A percentile compares a stretch with the other conserved stretches of the same genome.
These are phyloP conservation scores for Goniozus legneri DNA, from an alignment of 1,140 invertebrate species.

Conservation along the genomic window DNA sequence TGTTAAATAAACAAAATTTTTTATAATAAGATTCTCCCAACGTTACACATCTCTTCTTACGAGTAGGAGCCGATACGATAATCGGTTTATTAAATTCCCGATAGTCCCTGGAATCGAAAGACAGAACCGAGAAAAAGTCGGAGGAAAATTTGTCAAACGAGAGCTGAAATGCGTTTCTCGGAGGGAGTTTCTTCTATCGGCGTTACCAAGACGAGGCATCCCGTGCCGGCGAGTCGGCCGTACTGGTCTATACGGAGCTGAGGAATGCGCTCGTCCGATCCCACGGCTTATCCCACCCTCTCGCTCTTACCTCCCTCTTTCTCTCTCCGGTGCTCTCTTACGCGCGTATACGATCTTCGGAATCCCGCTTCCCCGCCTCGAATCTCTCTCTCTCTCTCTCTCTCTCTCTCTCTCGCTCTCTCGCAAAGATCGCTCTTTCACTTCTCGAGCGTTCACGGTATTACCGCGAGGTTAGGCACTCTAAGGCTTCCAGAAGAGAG, in stretches of 20 bases:
- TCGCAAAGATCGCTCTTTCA: no score
- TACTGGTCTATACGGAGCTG: conserved; percentile 34
- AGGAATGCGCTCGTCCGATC: conserved; percentile 51
- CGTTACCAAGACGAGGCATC: conserved; percentile 27
- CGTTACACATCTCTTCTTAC: no score
- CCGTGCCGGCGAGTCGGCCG: conserved; percentile 32
- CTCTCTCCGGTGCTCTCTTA: conserved; percentile 9
- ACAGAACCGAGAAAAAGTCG: no score
- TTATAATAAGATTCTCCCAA: no score
- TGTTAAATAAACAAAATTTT: no score
- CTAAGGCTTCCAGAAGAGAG: conserved; percentile 20
- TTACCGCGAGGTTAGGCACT: conserved; percentile 17
- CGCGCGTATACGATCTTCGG: conserved; percentile 6
- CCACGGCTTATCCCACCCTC: conserved; percentile 41
- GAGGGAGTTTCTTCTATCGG: no score
- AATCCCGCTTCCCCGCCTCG: conserved; percentile 9
- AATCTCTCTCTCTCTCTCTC: conserved; percentile 13
- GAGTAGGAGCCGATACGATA: no score
- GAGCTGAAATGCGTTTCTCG: no score
- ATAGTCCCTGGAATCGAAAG: no score
- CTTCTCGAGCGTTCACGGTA: conserved; percentile 17
- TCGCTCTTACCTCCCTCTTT: conserved; percentile 16
- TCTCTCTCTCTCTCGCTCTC: conserved; percentile 1
- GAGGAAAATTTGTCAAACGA: no score
- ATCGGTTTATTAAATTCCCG: no score